Evolutionary conservation across 1,140 invertebrate genomes (phyloP).

Genomic region (Bombus waltoni): DNA sequence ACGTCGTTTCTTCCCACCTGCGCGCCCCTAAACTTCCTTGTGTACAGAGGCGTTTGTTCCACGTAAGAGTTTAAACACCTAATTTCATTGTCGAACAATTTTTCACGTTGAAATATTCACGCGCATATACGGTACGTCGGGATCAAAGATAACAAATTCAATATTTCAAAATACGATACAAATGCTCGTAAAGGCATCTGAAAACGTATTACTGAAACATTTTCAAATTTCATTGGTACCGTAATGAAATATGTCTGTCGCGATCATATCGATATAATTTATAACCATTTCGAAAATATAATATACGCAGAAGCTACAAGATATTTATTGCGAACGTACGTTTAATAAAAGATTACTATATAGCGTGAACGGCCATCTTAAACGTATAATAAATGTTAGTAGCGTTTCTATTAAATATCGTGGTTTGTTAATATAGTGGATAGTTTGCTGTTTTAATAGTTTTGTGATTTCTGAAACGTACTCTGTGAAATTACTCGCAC

Average conservation of each 20-base stretch:
- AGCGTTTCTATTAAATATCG: no score
- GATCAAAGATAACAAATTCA: neutral
- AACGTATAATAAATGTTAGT: no score
- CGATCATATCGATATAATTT: neutral
- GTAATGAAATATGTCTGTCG: no score
- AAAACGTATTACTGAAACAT: neutral
- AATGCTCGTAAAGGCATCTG: neutral
- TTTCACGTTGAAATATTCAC: neutral
- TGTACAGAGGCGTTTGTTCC: neutral
- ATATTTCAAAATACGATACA: neutral
- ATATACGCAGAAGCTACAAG: neutral
- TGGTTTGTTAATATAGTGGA: no score
- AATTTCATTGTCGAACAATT: neutral
- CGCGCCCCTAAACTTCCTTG: neutral
- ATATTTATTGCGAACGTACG: neutral
- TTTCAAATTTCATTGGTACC: neutral
- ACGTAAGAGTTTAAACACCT: neutral
- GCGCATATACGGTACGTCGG: neutral
- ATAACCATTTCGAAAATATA: neutral
- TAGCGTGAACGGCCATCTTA: no score
- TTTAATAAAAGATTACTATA: no score
- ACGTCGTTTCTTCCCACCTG: neutral
- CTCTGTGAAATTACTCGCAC: no score
- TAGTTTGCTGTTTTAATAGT: no score
- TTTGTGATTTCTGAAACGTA: no score